phyloP scores from a whole-genome alignment of 2,888 invertebrate genomes.

The Tachina fera region DNA sequence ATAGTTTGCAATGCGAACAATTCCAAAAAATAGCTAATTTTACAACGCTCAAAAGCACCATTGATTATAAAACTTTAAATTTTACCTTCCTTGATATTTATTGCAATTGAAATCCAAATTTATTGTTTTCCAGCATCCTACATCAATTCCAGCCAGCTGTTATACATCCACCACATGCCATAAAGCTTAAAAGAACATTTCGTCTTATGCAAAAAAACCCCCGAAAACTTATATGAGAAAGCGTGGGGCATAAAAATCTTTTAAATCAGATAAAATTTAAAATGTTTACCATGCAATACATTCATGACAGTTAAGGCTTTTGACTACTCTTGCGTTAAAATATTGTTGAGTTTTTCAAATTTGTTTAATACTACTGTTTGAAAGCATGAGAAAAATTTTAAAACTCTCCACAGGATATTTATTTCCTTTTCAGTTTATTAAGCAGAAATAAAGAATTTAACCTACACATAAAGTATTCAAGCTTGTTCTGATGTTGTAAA shows the following conservation, averaged over 20 bases:
- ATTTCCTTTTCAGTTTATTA: slow-evolving; percentile 53
- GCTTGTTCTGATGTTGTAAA: slow-evolving; percentile 5
- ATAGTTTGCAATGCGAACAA: too few relatives aligned
- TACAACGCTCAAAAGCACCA: too few relatives aligned
- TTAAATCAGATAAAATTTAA: slow-evolving; percentile 54
- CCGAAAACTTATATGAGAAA: neutral
- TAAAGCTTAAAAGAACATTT: too few relatives aligned
- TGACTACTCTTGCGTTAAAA: slow-evolving; percentile 9
- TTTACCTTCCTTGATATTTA: too few relatives aligned
- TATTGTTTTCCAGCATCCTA: too few relatives aligned
- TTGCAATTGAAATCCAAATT: too few relatives aligned
- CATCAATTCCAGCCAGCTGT: neutral
- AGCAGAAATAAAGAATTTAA: slow-evolving; percentile 25
- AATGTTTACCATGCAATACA: slow-evolving; percentile 41
- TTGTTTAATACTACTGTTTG: slow-evolving; percentile 7
- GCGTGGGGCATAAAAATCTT: neutral
- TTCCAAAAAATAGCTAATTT: too few relatives aligned
- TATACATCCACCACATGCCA: neutral
- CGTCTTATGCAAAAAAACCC: too few relatives aligned
- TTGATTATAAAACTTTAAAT: too few relatives aligned
- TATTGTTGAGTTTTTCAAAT: neutral
- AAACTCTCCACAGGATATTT: slow-evolving; percentile 27
- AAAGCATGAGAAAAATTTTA: neutral
- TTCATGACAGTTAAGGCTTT: slow-evolving; percentile 36
- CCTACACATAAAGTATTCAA: slow-evolving; percentile 6